Percentiles rank a stretch among this genome's conserved stretches.
Conservation (phyloP, 2,797 vertebrate genomes). For the Helicolenus hilgendorfi region DNA sequence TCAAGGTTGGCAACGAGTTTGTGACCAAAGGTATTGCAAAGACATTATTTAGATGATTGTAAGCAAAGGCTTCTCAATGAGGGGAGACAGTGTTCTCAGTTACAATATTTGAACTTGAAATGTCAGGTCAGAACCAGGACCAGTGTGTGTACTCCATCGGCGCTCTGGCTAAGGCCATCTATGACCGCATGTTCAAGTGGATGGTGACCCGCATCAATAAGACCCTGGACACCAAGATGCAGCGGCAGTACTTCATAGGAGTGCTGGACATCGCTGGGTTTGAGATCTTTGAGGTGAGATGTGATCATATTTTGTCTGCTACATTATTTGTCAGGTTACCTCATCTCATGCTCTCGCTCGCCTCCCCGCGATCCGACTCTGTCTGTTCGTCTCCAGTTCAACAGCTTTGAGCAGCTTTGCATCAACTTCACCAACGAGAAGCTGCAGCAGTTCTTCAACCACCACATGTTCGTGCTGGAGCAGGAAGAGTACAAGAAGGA, state of each 20-base stretch:
- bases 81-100: not conserved
- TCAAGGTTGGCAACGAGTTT: constrained; percentile 87
- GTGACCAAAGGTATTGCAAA: constrained; percentile 82
- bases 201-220: constrained; percentile 86
- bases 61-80: not conserved
- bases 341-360: not conserved
- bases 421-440: constrained; percentile 95
- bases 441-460: constrained; percentile 91
- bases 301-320: no score
- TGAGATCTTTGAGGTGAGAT: constrained; percentile 88
- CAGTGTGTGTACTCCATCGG: constrained; percentile 84
- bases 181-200: constrained; percentile 91
- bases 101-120: constrained; percentile 6
- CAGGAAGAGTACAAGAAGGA: constrained; percentile 89
- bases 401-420: constrained; percentile 92
- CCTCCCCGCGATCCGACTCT: not conserved
- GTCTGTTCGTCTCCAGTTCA: constrained; percentile 66
- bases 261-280: constrained; percentile 89
- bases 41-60: not conserved
- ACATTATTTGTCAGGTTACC: not conserved
- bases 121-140: constrained; percentile 84
- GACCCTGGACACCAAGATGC: constrained; percentile 88
- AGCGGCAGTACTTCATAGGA: constrained; percentile 88
- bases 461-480: constrained; percentile 89
- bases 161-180: constrained; percentile 86